phyloP scores from a whole-genome alignment of 2,113 vertebrate genomes.

The Sminthopsis crassicaudata region DNA sequence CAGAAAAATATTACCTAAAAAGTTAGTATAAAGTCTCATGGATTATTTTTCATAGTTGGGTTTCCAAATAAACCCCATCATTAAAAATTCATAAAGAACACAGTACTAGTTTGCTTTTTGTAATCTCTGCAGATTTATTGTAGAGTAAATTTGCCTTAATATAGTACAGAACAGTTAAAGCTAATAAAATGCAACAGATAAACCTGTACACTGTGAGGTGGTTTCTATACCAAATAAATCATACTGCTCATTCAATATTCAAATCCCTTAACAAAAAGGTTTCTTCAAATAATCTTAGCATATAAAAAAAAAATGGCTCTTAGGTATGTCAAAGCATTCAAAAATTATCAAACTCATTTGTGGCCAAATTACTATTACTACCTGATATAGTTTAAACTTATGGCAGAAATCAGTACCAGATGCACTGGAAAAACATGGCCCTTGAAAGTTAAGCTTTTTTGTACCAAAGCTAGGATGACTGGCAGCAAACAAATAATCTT shows the following conservation, averaged over 20 bases:
- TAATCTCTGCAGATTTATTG: constrained; percentile 82
- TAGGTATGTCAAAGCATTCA: constrained; percentile 32
- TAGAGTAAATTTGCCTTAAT: constrained; percentile 74
- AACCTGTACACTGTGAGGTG: constrained; percentile 17
- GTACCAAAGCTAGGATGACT: constrained; percentile 42
- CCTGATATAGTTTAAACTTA: constrained; percentile 30
- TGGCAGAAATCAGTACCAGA: constrained; percentile 33
- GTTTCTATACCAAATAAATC: constrained; percentile 56
- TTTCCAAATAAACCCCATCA: constrained; percentile 46
- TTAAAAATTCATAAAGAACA: constrained; percentile 71
- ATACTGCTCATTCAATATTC: constrained; percentile 57
- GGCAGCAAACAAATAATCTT: constrained; percentile 31
- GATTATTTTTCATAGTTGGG: neutral
- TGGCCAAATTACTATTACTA: constrained; percentile 48
- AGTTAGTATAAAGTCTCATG: neutral
- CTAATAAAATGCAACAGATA: constrained; percentile 74
- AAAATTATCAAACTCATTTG: constrained; percentile 47
- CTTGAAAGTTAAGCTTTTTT: constrained; percentile 2
- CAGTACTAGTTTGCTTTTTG: constrained; percentile 76
- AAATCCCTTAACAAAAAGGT: constrained; percentile 41
- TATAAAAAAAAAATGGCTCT: neutral
- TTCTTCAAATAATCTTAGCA: constrained; percentile 3
- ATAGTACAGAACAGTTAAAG: constrained; percentile 80
- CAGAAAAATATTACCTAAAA: neutral
- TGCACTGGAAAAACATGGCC: neutral